Conservation (phyloP, 2,888 invertebrate species). For the Apoda limacodes region DNA sequence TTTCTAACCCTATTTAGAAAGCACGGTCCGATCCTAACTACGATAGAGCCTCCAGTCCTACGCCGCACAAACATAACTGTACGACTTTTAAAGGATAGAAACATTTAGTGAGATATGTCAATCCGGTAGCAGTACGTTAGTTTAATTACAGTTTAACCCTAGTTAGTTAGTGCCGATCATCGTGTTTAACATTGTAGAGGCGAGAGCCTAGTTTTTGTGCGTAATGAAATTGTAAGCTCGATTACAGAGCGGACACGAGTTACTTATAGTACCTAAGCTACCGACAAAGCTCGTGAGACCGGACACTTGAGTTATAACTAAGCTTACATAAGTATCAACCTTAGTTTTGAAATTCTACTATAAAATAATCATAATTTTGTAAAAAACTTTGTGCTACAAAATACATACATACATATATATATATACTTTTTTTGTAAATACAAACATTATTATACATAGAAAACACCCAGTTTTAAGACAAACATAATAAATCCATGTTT, state of each 20-base stretch:
- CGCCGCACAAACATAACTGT: conserved; percentile 46
- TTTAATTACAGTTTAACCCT: conserved; percentile 52
- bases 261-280: conserved; percentile 1
- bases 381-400: too few relatives aligned
- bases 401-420: background rate
- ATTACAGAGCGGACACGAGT: conserved; percentile 11
- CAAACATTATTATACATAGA: too few relatives aligned
- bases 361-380: too few relatives aligned
- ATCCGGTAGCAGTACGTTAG: conserved; percentile 55
- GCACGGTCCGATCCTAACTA: conserved; percentile 40
- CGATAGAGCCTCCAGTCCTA: conserved; percentile 49
- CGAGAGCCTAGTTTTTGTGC: conserved; percentile 38
- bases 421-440: too few relatives aligned
- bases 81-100: conserved; percentile 54
- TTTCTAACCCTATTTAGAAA: conserved; percentile 42
- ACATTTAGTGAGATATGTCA: conserved; percentile 60
- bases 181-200: conserved; percentile 49
- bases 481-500: conserved; percentile 1
- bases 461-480: too few relatives aligned
- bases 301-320: conserved; percentile 48
- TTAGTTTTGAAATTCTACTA: too few relatives aligned
- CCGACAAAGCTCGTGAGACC: conserved; percentile 24
- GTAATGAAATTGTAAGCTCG: conserved; percentile 44
- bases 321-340: too few relatives aligned
- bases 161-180: conserved; percentile 44